A percentile compares a stretch with the other conserved stretches of the same genome.
These are phyloP conservation scores for Carollia perspicillata DNA, from an alignment of 2,113 vertebrate species.

Conservation along the genomic window DNA sequence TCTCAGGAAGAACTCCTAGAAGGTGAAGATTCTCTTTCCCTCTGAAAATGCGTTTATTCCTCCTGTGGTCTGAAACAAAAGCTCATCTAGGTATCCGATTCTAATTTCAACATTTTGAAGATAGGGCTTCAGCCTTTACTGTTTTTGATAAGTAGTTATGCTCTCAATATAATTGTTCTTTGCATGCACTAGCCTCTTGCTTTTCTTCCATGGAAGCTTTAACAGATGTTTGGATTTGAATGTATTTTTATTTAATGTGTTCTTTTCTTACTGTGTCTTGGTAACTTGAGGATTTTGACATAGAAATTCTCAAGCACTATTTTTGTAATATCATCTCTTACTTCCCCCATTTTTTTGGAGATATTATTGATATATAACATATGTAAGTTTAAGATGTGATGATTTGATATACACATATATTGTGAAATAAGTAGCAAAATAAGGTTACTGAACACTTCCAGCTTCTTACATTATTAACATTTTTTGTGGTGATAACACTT, in stretches of 20 bases:
- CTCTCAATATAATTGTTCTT: background rate
- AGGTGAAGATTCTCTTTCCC: background rate
- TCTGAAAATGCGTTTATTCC: background rate
- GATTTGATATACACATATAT: background rate
- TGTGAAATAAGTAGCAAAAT: background rate
- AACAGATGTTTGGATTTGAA: background rate
- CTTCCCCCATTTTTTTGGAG: background rate
- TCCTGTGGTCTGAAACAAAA: background rate
- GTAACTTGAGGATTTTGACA: background rate
- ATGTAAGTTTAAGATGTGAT: background rate
- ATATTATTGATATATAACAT: background rate
- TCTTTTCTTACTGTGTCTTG: background rate
- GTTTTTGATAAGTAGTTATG: background rate
- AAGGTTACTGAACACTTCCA: background rate
- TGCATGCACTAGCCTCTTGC: background rate
- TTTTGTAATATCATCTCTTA: background rate
- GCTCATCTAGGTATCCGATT: background rate
- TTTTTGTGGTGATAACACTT: background rate
- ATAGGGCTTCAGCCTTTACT: background rate
- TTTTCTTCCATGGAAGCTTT: background rate
- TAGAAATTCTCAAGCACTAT: background rate
- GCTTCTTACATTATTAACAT: background rate
- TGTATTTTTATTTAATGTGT: background rate
- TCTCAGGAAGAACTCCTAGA: background rate
- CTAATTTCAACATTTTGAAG: background rate